A percentile compares a stretch with the other conserved stretches of the same genome.
Evolutionary conservation across 2,113 vertebrate species (phyloP).

Genomic region (Ctenodactylus gundi): DNA sequence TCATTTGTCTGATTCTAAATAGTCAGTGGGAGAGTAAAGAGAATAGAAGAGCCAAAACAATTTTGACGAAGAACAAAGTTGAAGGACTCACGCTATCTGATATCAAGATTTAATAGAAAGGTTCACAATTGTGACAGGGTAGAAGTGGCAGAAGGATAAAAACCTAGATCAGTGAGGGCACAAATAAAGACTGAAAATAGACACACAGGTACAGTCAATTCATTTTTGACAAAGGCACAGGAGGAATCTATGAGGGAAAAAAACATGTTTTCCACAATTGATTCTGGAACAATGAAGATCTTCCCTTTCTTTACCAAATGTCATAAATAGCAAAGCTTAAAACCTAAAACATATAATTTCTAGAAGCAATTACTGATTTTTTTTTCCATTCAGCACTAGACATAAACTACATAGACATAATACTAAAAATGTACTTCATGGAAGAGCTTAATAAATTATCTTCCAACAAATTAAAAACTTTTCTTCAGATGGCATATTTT

Average conservation of each 20-base stretch:
- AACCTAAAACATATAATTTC: not conserved
- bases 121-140: not conserved
- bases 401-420: not conserved
- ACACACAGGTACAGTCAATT: not conserved
- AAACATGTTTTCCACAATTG: not conserved
- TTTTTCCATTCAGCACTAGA: not conserved
- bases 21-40: not conserved
- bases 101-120: not conserved
- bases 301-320: no score
- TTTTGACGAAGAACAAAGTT: not conserved
- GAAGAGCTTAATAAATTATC: not conserved
- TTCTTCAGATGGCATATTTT: not conserved
- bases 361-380: not conserved
- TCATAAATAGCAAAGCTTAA: not conserved
- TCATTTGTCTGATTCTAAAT: not conserved
- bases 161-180: not conserved
- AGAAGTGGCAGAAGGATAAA: not conserved
- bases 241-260: not conserved
- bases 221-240: not conserved
- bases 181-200: not conserved
- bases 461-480: not conserved
- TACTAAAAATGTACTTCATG: rapidly evolving
- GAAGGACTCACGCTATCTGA: not conserved
- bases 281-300: not conserved
- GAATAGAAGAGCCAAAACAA: not conserved